Conservation (phyloP, 1,140 invertebrate species). For the Ceratina japonica region DNA sequence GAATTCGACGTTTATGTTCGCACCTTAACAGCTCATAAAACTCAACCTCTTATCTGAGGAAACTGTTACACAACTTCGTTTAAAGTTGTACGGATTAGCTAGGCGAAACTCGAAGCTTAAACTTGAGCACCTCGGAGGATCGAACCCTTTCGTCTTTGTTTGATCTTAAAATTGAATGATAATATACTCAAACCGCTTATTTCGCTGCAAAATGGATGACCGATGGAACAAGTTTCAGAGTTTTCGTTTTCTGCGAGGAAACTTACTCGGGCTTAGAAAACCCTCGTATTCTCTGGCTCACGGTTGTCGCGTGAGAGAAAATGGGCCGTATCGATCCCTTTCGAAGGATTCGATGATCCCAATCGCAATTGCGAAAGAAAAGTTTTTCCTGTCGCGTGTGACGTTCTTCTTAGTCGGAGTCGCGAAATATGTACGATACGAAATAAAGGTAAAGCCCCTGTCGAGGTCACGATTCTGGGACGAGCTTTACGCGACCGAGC, state of each 20-base stretch:
- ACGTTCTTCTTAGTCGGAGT: neutral
- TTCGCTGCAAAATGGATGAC: too few species aligned
- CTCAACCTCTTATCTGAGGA: too few species aligned
- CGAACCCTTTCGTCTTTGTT: too few species aligned
- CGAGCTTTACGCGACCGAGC: constrained; percentile 17
- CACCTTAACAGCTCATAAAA: too few species aligned
- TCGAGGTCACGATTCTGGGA: neutral
- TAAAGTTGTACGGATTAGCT: neutral
- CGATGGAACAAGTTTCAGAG: too few species aligned
- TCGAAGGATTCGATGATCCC: constrained; percentile 4
- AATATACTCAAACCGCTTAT: too few species aligned
- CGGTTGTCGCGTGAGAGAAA: neutral
- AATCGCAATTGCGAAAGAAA: neutral
- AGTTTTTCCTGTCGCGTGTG: neutral
- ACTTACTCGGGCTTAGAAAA: too few species aligned
- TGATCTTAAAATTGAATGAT: too few species aligned
- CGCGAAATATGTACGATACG: neutral
- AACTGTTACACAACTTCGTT: neutral
- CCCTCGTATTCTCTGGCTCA: neutral
- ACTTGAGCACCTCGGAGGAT: too few species aligned
- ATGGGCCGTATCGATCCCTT: neutral
- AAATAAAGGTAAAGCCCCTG: neutral
- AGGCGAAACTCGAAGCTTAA: too few species aligned
- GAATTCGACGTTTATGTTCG: neutral
- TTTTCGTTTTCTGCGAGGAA: too few species aligned